Conservation (phyloP, 2,113 vertebrate species). For the Platycercus adscitus region DNA sequence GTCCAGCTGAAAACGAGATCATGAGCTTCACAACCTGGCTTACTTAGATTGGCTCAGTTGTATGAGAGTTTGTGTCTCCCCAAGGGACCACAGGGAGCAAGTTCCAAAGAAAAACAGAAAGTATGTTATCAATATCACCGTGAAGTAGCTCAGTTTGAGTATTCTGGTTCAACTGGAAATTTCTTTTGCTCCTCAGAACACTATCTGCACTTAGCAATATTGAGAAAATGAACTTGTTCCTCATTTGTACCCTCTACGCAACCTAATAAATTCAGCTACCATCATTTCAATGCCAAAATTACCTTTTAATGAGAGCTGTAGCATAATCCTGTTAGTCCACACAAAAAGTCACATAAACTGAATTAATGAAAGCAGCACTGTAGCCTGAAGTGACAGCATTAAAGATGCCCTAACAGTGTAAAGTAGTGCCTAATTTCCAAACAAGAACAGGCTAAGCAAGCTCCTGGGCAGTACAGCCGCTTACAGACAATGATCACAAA, state of each 20-base stretch:
- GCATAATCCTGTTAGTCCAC: not conserved
- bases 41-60: not conserved
- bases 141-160: fast-evolving
- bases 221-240: not conserved
- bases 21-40: not conserved
- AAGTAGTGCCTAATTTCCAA: not conserved
- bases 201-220: not conserved
- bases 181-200: not conserved
- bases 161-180: not conserved
- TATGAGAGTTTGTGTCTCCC: not conserved
- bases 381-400: not conserved
- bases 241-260: not conserved
- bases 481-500: not conserved
- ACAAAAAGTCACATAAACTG: not conserved
- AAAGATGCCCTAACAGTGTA: not conserved
- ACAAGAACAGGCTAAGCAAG: not conserved
- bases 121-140: not conserved
- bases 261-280: not conserved
- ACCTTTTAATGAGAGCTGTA: not conserved
- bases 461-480: not conserved
- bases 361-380: not conserved
- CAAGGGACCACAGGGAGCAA: not conserved
- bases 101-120: not conserved
- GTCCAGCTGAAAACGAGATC: not conserved
- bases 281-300: not conserved